Evolutionary conservation across 2,888 invertebrate species (phyloP).

Genomic region (Saturnia japonica): DNA sequence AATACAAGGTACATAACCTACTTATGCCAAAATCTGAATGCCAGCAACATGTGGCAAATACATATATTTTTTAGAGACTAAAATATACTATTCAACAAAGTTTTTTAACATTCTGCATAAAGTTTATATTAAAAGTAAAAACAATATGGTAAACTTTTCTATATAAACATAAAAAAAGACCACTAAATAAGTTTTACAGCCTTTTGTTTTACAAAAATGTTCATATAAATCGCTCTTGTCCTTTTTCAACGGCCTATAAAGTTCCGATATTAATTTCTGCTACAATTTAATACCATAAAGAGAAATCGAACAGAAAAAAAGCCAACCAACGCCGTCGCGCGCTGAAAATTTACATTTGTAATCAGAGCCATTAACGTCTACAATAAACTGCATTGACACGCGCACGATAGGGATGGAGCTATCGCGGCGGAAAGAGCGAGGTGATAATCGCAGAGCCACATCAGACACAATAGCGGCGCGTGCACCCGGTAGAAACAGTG

Average conservation of each 20-base stretch:
- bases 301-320: slow-evolving; percentile 71
- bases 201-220: slow-evolving; percentile 20
- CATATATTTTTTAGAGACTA: neutral
- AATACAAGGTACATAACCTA: neutral
- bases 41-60: neutral
- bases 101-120: neutral
- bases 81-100: neutral
- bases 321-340: slow-evolving; percentile 74
- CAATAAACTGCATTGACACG: slow-evolving; percentile 81
- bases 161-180: neutral
- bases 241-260: slow-evolving; percentile 18
- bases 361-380: slow-evolving; percentile 79
- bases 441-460: slow-evolving; percentile 56
- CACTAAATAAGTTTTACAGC: slow-evolving; percentile 4
- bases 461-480: slow-evolving; percentile 79
- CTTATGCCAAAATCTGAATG: no score
- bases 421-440: slow-evolving; percentile 56
- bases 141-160: neutral
- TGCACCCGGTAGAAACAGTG: slow-evolving; percentile 63
- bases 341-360: slow-evolving; percentile 81
- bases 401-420: slow-evolving; percentile 59
- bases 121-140: neutral
- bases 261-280: slow-evolving; percentile 57
- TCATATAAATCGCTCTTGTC: slow-evolving; percentile 13
- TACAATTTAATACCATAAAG: slow-evolving; percentile 75